phyloP scores from a whole-genome alignment of 2,888 invertebrate genomes.

The Brachycybe producta region DNA sequence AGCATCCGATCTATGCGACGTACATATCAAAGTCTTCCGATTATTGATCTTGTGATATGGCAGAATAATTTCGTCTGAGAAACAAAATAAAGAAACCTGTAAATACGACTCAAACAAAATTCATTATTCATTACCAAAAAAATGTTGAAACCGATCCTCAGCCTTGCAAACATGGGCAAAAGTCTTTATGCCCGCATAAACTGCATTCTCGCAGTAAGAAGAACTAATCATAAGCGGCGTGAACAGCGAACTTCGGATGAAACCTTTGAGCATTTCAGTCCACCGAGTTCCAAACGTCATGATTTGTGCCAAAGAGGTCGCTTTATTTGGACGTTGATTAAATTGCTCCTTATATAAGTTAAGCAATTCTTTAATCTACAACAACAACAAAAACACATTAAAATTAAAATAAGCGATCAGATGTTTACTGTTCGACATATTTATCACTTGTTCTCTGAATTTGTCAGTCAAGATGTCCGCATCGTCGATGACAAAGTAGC shows the following conservation, averaged over 20 bases:
- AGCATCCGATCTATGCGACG: too few species aligned
- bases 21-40: too few species aligned
- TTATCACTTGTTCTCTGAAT: conserved; percentile 33
- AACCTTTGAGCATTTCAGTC: background rate
- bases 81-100: too few species aligned
- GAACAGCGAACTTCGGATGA: background rate
- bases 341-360: too few species aligned
- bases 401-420: too few species aligned
- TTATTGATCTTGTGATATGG: too few species aligned
- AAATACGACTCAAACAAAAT: too few species aligned
- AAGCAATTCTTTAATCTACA: too few species aligned
- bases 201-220: conserved; percentile 4
- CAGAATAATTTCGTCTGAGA: too few species aligned
- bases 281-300: conserved; percentile 8
- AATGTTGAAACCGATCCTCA: background rate
- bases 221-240: conserved; percentile 4
- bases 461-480: conserved; percentile 48
- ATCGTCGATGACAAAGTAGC: conserved; percentile 56
- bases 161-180: background rate
- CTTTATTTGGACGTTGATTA: too few species aligned
- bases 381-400: too few species aligned
- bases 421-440: too few species aligned
- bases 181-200: conserved; percentile 4
- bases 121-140: background rate
- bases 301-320: conserved; percentile 23